Evolutionary conservation across 2,888 invertebrate species (phyloP).

Genomic region (Drosophila paranaensis): DNA sequence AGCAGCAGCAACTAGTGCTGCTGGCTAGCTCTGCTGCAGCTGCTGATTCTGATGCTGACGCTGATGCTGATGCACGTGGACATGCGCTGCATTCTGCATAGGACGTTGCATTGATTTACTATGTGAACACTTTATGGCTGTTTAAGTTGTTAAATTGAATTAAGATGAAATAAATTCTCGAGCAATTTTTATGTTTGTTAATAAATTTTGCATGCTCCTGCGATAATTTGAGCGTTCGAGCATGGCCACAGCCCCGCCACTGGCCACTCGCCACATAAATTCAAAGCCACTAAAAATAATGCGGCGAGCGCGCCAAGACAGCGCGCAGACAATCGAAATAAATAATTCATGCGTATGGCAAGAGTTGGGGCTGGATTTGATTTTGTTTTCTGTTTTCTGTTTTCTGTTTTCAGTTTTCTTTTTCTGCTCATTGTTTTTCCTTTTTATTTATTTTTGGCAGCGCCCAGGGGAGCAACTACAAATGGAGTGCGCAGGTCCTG

Average conservation of each 20-base stretch:
- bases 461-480: constrained; percentile 76
- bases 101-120: constrained; percentile 76
- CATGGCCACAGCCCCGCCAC: background rate
- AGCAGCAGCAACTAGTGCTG: constrained; percentile 19
- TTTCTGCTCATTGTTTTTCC: background rate
- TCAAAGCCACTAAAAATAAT: constrained; percentile 68
- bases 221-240: constrained; percentile 70
- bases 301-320: constrained; percentile 17
- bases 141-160: constrained; percentile 83
- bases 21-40: constrained; percentile 6
- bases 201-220: constrained; percentile 79
- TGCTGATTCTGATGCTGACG: constrained; percentile 19
- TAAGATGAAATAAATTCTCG: constrained; percentile 82
- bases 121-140: constrained; percentile 83
- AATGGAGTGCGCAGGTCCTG: constrained; percentile 60
- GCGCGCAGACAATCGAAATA: constrained; percentile 73
- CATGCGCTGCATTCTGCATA: constrained; percentile 51
- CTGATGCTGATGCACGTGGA: constrained; percentile 44
- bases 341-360: constrained; percentile 73
- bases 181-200: constrained; percentile 77
- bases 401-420: background rate
- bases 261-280: constrained; percentile 44
- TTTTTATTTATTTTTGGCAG: constrained; percentile 46
- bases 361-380: constrained; percentile 17
- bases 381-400: constrained; percentile 9